These are phyloP conservation scores for Tryphoninae sp. DNA, from an alignment of 2,888 invertebrate species.

Conservation along the genomic window DNA sequence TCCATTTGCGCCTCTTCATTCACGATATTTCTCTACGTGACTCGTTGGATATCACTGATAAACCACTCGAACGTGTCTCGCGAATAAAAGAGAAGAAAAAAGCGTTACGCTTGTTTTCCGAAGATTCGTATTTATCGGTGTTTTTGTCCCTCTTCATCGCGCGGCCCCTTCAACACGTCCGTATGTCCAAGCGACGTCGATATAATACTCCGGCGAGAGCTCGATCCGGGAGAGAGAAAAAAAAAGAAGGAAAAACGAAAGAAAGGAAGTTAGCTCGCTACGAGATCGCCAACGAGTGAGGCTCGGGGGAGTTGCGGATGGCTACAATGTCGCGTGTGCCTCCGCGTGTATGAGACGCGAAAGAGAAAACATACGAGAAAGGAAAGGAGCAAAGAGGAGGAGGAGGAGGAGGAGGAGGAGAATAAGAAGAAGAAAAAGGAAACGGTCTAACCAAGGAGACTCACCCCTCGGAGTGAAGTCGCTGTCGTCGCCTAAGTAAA, in stretches of 20 bases:
- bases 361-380: conserved; percentile 10
- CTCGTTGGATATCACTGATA: background rate
- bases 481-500: conserved; percentile 87
- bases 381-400: background rate
- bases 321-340: background rate
- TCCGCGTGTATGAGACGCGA: background rate
- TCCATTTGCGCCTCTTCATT: background rate
- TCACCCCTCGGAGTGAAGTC: conserved; percentile 88
- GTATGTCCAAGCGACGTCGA: background rate
- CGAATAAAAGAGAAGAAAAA: conserved; percentile 2
- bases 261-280: background rate
- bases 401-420: background rate
- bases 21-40: background rate
- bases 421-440: conserved; percentile 19
- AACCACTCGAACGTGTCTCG: conserved; percentile 14
- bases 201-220: background rate
- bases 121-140: background rate
- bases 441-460: conserved; percentile 68
- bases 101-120: background rate
- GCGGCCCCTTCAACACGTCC: background rate
- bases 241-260: background rate
- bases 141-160: conserved; percentile 4
- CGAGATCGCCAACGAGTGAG: background rate
- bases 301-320: background rate
- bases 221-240: background rate